Conservation (phyloP, 2,888 invertebrate genomes). For the Poecilobothrus nobilitatus region DNA sequence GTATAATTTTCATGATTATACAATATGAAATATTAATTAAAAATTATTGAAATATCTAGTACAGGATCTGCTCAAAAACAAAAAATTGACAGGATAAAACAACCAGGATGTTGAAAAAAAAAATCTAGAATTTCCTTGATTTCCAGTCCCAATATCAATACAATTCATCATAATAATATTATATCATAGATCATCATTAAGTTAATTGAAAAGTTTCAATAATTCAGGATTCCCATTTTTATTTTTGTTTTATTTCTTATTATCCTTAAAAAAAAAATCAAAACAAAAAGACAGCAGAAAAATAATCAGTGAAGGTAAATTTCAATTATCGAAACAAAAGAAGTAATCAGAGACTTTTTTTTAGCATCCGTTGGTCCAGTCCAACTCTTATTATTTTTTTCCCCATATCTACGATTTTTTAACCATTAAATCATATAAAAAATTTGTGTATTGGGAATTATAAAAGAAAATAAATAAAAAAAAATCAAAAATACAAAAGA, state of each 20-base stretch:
- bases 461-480: neutral
- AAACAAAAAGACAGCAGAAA: neutral
- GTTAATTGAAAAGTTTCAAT: conserved; percentile 6
- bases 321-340: conserved; percentile 1
- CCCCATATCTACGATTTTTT: neutral
- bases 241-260: neutral
- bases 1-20: too few relatives aligned
- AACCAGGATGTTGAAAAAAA: too few relatives aligned
- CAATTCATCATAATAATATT: neutral
- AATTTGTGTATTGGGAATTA: conserved; percentile 1
- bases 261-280: neutral
- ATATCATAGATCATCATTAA: conserved; percentile 6
- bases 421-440: conserved; percentile 4
- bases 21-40: too few relatives aligned
- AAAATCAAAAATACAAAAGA: neutral
- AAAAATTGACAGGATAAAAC: too few relatives aligned
- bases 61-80: too few relatives aligned
- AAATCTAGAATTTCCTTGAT: too few relatives aligned
- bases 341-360: conserved; percentile 4
- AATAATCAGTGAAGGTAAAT: neutral
- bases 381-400: neutral
- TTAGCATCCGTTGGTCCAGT: neutral
- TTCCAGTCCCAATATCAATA: too few relatives aligned
- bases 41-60: too few relatives aligned
- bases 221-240: neutral